Evolutionary conservation across 64 coral and sea anemone genomes (phyloP).

Genomic region (Montipora efflorescens): DNA sequence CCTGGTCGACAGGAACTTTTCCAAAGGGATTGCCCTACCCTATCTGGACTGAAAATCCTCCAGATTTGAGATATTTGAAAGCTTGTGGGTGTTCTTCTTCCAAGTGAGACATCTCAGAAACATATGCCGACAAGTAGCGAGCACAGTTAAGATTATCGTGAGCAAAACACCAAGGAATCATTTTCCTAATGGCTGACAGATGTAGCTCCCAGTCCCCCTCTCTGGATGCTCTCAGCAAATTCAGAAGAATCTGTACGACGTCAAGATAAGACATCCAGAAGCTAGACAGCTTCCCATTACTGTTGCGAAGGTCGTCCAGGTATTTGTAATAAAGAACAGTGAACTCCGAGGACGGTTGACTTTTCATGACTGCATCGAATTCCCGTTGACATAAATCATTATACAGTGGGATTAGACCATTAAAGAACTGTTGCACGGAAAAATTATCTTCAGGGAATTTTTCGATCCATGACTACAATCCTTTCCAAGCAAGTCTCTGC

Average conservation of each 20-base stretch:
- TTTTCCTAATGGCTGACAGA: slow-evolving; percentile 46
- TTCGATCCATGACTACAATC: background rate
- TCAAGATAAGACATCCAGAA: slow-evolving; percentile 72
- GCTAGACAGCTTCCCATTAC: slow-evolving; percentile 48
- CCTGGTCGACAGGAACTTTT: slow-evolving; percentile 38
- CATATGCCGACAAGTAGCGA: slow-evolving; percentile 51
- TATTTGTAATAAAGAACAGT: background rate
- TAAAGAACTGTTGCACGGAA: background rate
- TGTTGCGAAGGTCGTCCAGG: slow-evolving; percentile 8
- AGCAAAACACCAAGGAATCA: slow-evolving; percentile 76
- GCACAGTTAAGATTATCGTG: slow-evolving; percentile 76
- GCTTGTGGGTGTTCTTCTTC: slow-evolving; percentile 54
- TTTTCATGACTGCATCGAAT: background rate
- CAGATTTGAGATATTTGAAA: slow-evolving; percentile 44
- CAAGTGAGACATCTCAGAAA: slow-evolving; percentile 35
- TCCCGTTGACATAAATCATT: slow-evolving; percentile 33
- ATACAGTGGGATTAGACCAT: background rate
- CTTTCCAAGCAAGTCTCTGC: slow-evolving; percentile 23
- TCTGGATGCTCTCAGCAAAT: slow-evolving; percentile 49
- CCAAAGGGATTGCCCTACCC: slow-evolving; percentile 64
- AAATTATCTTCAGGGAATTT: background rate
- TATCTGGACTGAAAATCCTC: slow-evolving; percentile 75
- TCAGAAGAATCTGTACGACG: slow-evolving; percentile 62
- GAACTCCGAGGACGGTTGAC: slow-evolving; percentile 2
- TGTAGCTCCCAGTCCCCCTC: slow-evolving; percentile 77